Conservation (phyloP, 2,797 vertebrate genomes). For the Tapirus indicus region DNA sequence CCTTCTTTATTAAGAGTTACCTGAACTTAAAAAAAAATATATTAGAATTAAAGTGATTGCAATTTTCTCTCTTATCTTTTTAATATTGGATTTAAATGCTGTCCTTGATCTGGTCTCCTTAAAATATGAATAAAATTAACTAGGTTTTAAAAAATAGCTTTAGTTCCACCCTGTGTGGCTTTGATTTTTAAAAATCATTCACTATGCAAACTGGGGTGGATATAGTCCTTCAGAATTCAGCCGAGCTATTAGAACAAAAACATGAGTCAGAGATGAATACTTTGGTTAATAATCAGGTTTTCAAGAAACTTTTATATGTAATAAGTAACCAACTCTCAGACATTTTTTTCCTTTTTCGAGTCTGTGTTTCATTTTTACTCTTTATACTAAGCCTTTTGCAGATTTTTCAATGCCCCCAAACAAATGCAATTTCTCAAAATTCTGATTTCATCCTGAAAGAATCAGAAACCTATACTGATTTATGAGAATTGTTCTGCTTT, state of each 20-base stretch:
- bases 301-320: neutral
- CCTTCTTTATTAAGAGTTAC: neutral
- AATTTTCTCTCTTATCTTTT: conserved; percentile 41
- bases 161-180: neutral
- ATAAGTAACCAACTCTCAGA: neutral
- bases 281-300: conserved; percentile 8
- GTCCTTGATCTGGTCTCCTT: conserved; percentile 54
- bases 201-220: conserved; percentile 7
- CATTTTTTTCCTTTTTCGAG: neutral
- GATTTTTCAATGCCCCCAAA: neutral
- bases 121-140: conserved; percentile 48
- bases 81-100: conserved; percentile 12
- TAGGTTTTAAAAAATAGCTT: conserved; percentile 32
- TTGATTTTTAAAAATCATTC: conserved; percentile 53
- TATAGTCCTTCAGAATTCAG: conserved; percentile 22
- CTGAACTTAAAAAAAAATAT: neutral
- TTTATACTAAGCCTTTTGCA: neutral
- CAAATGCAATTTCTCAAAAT: neutral
- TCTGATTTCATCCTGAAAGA: neutral
- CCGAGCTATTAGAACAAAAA: neutral
- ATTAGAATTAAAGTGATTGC: conserved; percentile 34
- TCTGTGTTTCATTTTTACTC: neutral
- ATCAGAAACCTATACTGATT: neutral
- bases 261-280: neutral
- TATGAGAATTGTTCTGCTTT: neutral